Evolutionary conservation across 2,797 vertebrate genomes (phyloP).

Genomic region (Acanthopagrus latus): DNA sequence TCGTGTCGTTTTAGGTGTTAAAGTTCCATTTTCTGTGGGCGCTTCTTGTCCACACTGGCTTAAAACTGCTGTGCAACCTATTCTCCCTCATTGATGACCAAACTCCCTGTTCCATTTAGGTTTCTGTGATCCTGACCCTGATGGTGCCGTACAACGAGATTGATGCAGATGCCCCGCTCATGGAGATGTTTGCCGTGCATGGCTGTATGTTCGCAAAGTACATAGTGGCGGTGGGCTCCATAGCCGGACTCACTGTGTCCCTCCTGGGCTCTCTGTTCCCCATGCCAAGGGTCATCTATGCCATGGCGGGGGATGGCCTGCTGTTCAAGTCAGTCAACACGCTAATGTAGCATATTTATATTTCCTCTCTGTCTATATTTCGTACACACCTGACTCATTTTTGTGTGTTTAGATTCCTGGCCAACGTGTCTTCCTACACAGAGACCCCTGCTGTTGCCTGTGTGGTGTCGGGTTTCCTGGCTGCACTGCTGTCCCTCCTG

Average conservation of each 20-base stretch:
- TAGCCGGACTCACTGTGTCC: constrained; percentile 95
- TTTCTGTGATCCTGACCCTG: constrained; percentile 95
- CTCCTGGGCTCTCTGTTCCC: constrained; percentile 97
- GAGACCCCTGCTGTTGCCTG: constrained; percentile 96
- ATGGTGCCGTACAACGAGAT: constrained; percentile 96
- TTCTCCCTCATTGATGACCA: neutral
- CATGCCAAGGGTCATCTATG: constrained; percentile 97
- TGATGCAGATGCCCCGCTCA: constrained; percentile 94
- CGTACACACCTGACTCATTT: neutral
- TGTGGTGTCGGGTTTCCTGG: constrained; percentile 94
- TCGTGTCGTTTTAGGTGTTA: too few species aligned
- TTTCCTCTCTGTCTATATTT: neutral
- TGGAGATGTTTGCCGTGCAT: constrained; percentile 96
- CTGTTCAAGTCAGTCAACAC: constrained; percentile 91
- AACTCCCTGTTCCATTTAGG: constrained; percentile 79
- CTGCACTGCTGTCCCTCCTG: constrained; percentile 92
- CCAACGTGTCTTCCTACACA: constrained; percentile 93
- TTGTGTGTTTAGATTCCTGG: constrained; percentile 89
- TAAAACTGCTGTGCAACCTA: neutral
- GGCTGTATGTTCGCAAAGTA: constrained; percentile 96
- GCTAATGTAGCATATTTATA: neutral
- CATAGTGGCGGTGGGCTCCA: constrained; percentile 94
- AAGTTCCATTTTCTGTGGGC: neutral
- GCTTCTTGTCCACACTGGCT: too few species aligned
- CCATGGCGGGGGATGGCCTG: constrained; percentile 97